These are phyloP conservation scores for Pelodytes ibericus DNA, from an alignment of 2,797 vertebrate genomes.

Conservation along the genomic window DNA sequence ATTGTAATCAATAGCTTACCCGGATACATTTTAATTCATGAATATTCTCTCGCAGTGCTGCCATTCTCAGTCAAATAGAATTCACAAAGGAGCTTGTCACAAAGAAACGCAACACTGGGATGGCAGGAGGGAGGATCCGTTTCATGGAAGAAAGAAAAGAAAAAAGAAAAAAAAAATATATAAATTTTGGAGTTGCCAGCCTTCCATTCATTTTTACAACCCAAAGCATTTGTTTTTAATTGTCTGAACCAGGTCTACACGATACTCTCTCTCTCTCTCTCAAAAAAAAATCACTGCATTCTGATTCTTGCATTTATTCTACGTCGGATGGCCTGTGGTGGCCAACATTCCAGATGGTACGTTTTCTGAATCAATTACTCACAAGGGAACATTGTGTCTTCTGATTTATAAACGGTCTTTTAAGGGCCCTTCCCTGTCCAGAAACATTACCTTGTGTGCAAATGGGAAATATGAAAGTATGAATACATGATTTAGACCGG, in stretches of 20 bases:
- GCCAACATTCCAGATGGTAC: conserved; percentile 48
- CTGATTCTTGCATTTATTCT: neutral
- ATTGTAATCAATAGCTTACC: neutral
- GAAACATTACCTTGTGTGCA: conserved; percentile 36
- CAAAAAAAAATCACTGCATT: neutral
- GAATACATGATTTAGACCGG: conserved; percentile 39
- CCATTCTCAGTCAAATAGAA: conserved; percentile 4
- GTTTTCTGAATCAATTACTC: conserved; percentile 48
- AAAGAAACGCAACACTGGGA: conserved; percentile 11
- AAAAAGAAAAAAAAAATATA: conserved; percentile 20
- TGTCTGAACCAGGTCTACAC: conserved; percentile 3
- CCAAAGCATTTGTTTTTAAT: neutral
- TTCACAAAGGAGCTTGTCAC: conserved; percentile 31
- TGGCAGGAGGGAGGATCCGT: conserved; percentile 9
- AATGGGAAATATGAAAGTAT: conserved; percentile 28
- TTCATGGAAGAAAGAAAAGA: conserved; percentile 29
- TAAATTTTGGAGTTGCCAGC: conserved; percentile 27
- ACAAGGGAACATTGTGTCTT: conserved; percentile 33
- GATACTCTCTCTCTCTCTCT: no score
- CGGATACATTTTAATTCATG: conserved; percentile 17
- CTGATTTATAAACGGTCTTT: conserved; percentile 35
- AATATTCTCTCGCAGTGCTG: conserved; percentile 7
- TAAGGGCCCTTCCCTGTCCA: conserved; percentile 36
- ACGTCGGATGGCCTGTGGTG: conserved; percentile 20
- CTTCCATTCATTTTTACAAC: conserved; percentile 15